These are phyloP conservation scores for Synanceia verrucosa DNA, from an alignment of 2,797 vertebrate genomes.

Conservation along the genomic window DNA sequence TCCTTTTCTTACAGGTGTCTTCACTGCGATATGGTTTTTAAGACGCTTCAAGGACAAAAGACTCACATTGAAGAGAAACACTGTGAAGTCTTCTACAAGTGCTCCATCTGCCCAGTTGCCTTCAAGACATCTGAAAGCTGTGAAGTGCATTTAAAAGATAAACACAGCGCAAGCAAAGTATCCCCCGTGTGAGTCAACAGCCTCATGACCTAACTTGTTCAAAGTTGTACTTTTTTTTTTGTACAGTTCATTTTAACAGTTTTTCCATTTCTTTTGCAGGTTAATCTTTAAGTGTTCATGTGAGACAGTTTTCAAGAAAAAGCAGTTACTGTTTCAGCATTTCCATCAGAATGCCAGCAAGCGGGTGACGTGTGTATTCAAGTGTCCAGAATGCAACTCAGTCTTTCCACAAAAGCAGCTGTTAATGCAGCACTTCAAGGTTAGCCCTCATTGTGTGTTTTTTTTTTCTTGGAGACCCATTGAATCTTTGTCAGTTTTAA, in stretches of 20 bases:
- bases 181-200: constrained; percentile 88
- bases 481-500: not conserved
- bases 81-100: constrained; percentile 94
- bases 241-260: not conserved
- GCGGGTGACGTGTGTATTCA: constrained; percentile 90
- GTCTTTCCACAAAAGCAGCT: constrained; percentile 93
- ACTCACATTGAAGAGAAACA: constrained; percentile 94
- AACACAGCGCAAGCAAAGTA: constrained; percentile 81
- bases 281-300: constrained; percentile 97
- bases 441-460: constrained; percentile 64
- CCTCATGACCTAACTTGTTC: not conserved
- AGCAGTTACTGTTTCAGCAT: constrained; percentile 92
- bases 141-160: constrained; percentile 86
- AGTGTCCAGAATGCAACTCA: constrained; percentile 93
- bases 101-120: constrained; percentile 93
- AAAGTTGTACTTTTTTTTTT: not conserved
- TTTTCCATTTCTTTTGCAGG: constrained; percentile 75
- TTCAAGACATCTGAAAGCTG: constrained; percentile 92
- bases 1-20: constrained; percentile 85
- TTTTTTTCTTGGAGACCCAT: not conserved
- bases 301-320: constrained; percentile 94
- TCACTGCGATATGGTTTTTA: constrained; percentile 93
- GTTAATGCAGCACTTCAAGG: constrained; percentile 96
- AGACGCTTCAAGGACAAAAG: constrained; percentile 90
- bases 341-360: constrained; percentile 90